Evolutionary conservation across 2,888 invertebrate genomes (phyloP), one percentile per base, ranked within the genome.

Genomic region (Saturnia pavonia): DNA sequence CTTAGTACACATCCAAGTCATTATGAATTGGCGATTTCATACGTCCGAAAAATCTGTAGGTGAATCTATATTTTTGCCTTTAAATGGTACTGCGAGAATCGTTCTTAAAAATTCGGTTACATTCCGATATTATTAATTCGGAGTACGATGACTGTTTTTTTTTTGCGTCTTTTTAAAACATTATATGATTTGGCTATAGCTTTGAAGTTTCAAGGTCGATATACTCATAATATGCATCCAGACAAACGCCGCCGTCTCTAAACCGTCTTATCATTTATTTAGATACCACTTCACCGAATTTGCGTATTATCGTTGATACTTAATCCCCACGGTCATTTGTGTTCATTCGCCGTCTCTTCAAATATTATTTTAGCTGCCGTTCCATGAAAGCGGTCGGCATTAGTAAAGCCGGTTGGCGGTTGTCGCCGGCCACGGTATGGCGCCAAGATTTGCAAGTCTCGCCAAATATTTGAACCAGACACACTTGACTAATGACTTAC

Each of bases 291-390:
- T 67, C 67, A 72, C 71, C 70, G 25, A 40, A 65, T 65, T 65
- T 40, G 40, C 40, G 65, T 65, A 65, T 65, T 65, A 65, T 19
- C 65, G 70, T 65, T 72, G 84, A 85, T 85, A 85, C 85, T 84
- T 88, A 91, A 93, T 93, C 88, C n/a, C 89, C 79, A 90, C 89
- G 92, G 88, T 91, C 90, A 91, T 90, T 94, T 93, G 91, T 93
- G 90, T 91, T 92, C 87, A 92, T 85, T 85, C 83, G 83, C 83
- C 91, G 87, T 89, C 85, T 87, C 88, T 72, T 79, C 78, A 85
- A 90, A 92, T 93, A 91, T 93, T 93, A 82, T 91, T 83, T 80
- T 91, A 92, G 92, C 89, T 91, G 91, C 82, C 82, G 83, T 82
- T 83, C 78, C 69, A 76, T 82, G 82, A 82, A 87, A 84, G 81